A percentile compares a stretch with the other conserved stretches of the same genome.
These are phyloP conservation scores for Subacronicta megacephala DNA, from an alignment of 2,888 invertebrate species.

Conservation along the genomic window DNA sequence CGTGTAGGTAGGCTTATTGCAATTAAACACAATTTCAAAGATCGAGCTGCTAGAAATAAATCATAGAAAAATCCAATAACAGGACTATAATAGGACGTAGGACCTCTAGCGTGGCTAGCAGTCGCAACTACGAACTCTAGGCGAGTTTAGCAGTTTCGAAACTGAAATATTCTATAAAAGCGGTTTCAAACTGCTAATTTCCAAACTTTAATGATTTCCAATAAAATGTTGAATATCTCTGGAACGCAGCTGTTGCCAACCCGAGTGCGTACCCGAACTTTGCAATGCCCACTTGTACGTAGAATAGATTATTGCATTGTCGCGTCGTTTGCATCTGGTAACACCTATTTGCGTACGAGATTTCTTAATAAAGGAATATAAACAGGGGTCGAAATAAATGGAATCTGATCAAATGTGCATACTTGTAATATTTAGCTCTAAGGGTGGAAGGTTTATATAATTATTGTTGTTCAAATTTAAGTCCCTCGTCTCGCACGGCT, in stretches of 20 bases:
- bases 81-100: too few relatives aligned
- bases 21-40: too few relatives aligned
- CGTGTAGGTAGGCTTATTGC: too few relatives aligned
- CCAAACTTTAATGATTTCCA: slow-evolving; percentile 10
- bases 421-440: slow-evolving; percentile 7
- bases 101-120: too few relatives aligned
- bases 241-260: slow-evolving; percentile 44
- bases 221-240: slow-evolving; percentile 6
- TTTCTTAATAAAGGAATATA: slow-evolving; percentile 52
- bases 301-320: slow-evolving; percentile 78
- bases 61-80: too few relatives aligned
- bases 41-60: too few relatives aligned
- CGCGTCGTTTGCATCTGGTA: slow-evolving; percentile 78
- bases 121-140: too few relatives aligned
- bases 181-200: neutral
- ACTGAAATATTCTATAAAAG: too few relatives aligned
- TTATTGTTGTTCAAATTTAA: slow-evolving; percentile 13
- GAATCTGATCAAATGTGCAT: slow-evolving; percentile 46
- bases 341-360: slow-evolving; percentile 64
- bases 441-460: slow-evolving; percentile 7
- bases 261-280: slow-evolving; percentile 59
- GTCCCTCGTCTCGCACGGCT: neutral
- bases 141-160: too few relatives aligned
- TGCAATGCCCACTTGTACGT: slow-evolving; percentile 47
- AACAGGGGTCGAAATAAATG: slow-evolving; percentile 41